phyloP scores from a whole-genome alignment of 2,797 vertebrate species.

The Lagocephalus sceleratus region DNA sequence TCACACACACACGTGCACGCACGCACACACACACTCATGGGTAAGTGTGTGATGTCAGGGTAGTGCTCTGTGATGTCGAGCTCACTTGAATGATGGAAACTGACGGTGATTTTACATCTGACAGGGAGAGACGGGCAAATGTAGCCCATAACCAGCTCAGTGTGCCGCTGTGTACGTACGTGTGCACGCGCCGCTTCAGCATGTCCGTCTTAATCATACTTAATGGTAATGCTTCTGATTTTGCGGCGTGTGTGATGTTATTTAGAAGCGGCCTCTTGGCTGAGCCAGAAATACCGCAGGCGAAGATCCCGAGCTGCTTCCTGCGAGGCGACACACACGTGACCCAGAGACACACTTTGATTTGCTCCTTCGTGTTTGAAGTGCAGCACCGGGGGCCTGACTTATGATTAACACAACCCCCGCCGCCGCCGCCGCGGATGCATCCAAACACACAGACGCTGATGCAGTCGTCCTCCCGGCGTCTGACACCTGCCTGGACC shows the following conservation, averaged over 20 bases:
- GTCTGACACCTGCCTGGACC: constrained; percentile 30
- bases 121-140: constrained; percentile 3
- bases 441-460: constrained; percentile 7
- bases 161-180: constrained; percentile 36
- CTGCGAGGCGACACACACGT: constrained; percentile 39
- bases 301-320: constrained; percentile 56
- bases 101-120: constrained; percentile 3
- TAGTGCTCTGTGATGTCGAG: constrained; percentile 37
- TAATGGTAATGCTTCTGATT: constrained; percentile 32
- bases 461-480: constrained; percentile 1
- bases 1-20: constrained; percentile 6
- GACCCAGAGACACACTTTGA: constrained; percentile 62
- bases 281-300: constrained; percentile 51
- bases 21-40: not conserved
- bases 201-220: constrained; percentile 35
- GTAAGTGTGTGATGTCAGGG: constrained; percentile 39
- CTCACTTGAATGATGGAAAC: constrained; percentile 41
- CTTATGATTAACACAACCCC: constrained; percentile 75
- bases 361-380: constrained; percentile 72
- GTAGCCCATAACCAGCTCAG: constrained; percentile 44
- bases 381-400: constrained; percentile 65
- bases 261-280: constrained; percentile 54
- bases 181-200: constrained; percentile 7
- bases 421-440: constrained; percentile 25
- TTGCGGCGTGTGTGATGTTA: constrained; percentile 1